These are phyloP conservation scores for Limnephilus marmoratus DNA, from an alignment of 2,888 invertebrate species.

Conservation along the genomic window DNA sequence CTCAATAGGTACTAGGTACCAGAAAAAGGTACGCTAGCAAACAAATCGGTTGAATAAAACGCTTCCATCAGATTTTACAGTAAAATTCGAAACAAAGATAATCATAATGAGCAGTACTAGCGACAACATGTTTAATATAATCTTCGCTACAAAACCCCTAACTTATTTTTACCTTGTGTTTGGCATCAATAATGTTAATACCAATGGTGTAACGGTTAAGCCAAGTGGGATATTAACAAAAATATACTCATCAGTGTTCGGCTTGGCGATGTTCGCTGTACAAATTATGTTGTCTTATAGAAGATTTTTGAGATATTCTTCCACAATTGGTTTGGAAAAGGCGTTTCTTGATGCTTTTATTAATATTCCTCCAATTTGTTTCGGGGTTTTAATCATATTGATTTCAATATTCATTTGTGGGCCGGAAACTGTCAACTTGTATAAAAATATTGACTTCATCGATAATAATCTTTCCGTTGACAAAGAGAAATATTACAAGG, in stretches of 20 bases:
- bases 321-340: not conserved
- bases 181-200: not conserved
- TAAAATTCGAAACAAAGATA: not conserved
- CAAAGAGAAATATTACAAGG: not conserved
- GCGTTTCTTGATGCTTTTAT: not conserved
- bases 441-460: slow-evolving; percentile 19
- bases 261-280: not conserved
- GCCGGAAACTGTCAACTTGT: not conserved
- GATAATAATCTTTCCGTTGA: not conserved
- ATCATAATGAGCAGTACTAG: not conserved
- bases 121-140: not conserved
- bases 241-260: not conserved
- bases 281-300: not conserved
- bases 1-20: not conserved
- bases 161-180: not conserved
- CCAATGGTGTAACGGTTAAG: not conserved
- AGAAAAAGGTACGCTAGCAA: not conserved
- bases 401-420: not conserved
- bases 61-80: not conserved
- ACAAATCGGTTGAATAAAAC: not conserved
- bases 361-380: not conserved
- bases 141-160: not conserved
- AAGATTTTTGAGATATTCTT: not conserved
- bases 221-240: not conserved
- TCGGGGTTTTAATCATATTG: not conserved